Evolutionary conservation across 2,888 invertebrate species (phyloP), one percentile per base, ranked within the genome.

Genomic region (Vesta saturnalis): DNA sequence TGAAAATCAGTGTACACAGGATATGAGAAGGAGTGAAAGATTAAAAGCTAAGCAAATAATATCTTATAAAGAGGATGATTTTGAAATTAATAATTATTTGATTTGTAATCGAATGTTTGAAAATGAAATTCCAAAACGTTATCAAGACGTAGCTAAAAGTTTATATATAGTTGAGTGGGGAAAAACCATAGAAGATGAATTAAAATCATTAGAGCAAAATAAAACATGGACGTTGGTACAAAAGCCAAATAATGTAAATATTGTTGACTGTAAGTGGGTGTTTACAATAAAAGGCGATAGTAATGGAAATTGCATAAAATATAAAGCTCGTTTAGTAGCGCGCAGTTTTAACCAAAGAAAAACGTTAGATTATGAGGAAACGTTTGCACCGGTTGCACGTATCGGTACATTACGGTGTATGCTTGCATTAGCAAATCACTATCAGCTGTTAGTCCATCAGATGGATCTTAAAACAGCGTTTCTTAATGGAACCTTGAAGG

Each of bases 381-480:
- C 30, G 5, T 30, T 30, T 10, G 5, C 30, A 5, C 30, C 30
- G 5, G 30, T 30, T 6, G 30, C 30, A 5, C 5, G 30, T 6
- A 30, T 30, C 10, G 5, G 6, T 6, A 30, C 30, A 30, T 30
- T 30, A 6, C 5, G 30, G 30, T 10, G 5, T 6, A 30, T 30
- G 10, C 10, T 30, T 1, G 47, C 73, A 18, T 39, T 74, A 12
- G 56, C 73, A 18, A 64, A 60, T 35, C 60, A 76, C 61, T 54
- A 59, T 35, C 52, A 74, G 61, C 60, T 76, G 21, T 60, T 71
- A 68, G 55, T 72, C 14, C 75, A 71, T 64, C 77, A 76, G 49
- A 72, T 77, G 59, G 74, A 76, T 68, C 73, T 76, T 3, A 73
- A 70, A 55, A 73, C 76, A 19, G 77, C 77, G 18, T 76, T 76